phyloP scores from a whole-genome alignment of 1,140 invertebrate species.

The Drosophila oshimai region DNA sequence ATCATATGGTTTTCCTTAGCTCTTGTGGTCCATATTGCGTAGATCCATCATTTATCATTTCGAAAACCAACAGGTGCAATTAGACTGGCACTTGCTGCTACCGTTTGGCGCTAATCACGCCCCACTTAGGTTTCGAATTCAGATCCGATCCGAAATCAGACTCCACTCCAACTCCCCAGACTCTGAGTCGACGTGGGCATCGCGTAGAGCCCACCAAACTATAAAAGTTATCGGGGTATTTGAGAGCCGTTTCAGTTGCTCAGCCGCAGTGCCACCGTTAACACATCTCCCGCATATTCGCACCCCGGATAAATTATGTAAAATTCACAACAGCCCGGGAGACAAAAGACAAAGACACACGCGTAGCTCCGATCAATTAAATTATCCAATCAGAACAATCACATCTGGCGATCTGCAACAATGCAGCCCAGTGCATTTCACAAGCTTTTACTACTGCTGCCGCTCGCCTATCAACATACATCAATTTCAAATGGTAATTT shows the following conservation, averaged over 20 bases:
- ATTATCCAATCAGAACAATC: slow-evolving; percentile 23
- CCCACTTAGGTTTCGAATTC: slow-evolving; percentile 37
- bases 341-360: not conserved
- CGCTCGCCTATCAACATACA: slow-evolving; percentile 51
- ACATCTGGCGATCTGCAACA: slow-evolving; percentile 20
- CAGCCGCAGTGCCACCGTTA: slow-evolving; percentile 26
- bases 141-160: slow-evolving; percentile 25
- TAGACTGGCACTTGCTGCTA: slow-evolving; percentile 37
- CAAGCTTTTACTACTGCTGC: slow-evolving; percentile 58
- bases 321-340: slow-evolving; percentile 8
- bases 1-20: slow-evolving; percentile 11
- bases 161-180: slow-evolving; percentile 26
- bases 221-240: slow-evolving; percentile 53
- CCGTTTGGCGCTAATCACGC: slow-evolving; percentile 48
- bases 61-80: slow-evolving; percentile 42
- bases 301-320: slow-evolving; percentile 28
- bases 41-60: slow-evolving; percentile 43
- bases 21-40: slow-evolving; percentile 12
- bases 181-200: not conserved
- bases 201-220: slow-evolving; percentile 16
- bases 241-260: slow-evolving; percentile 48
- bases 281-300: slow-evolving; percentile 25
- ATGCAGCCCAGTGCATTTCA: slow-evolving; percentile 48
- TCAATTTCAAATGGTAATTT: slow-evolving; percentile 54
- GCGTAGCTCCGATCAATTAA: slow-evolving; percentile 23